These are phyloP conservation scores for Siderastrea radians DNA, from an alignment of 92 coral and sea anemone genomes.

Conservation along the genomic window DNA sequence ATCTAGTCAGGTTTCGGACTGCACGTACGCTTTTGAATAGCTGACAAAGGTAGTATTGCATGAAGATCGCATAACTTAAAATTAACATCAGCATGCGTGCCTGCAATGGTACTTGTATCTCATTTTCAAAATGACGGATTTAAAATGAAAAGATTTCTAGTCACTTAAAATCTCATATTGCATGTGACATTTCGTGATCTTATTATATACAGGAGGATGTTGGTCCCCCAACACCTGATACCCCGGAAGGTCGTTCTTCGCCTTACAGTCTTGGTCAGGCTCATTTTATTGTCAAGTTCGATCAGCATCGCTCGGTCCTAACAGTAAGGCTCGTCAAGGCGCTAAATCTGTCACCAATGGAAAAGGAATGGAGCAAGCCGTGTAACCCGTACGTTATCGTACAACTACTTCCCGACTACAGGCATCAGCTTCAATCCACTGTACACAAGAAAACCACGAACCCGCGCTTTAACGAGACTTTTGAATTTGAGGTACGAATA, in stretches of 20 bases:
- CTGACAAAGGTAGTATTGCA: no score
- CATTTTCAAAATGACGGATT: no score
- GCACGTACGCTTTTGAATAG: no score
- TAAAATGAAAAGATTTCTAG: no score
- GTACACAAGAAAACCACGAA: constrained; percentile 89
- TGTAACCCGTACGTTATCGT: constrained; percentile 89
- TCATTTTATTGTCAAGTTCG: constrained; percentile 79
- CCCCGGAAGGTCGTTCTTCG: constrained; percentile 21
- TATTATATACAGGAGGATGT: constrained; percentile 60
- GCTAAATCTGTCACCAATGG: constrained; percentile 70
- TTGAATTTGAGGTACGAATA: constrained; percentile 83
- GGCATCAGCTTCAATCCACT: constrained; percentile 90
- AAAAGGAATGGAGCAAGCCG: constrained; percentile 74
- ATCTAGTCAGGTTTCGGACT: no score
- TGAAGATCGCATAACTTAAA: no score
- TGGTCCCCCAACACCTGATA: constrained; percentile 11
- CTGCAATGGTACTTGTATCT: no score
- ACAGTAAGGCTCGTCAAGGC: constrained; percentile 79
- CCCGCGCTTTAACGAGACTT: constrained; percentile 90
- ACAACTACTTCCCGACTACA: constrained; percentile 90
- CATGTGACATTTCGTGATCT: background rate
- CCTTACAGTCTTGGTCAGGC: constrained; percentile 81
- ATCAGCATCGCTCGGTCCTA: constrained; percentile 78
- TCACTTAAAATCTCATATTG: no score
- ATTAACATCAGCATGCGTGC: no score